Base-by-base conservation (phyloP, 2,797 vertebrate species). In the Crocodylus rhombifer region DNA sequence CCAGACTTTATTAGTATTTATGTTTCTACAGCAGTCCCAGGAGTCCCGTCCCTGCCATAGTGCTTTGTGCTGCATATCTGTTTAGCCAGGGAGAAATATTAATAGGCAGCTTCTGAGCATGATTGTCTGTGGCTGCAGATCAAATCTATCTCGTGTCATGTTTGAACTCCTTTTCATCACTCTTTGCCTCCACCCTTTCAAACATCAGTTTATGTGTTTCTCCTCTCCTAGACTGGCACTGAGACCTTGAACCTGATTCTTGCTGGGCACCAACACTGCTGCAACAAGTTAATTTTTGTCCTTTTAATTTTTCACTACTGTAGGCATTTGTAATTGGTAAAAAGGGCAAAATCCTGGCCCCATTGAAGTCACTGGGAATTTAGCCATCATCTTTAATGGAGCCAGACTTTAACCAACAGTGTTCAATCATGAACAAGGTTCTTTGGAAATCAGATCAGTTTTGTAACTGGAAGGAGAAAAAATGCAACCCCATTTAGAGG, bases 181-280 rank as follows among this genome's bases (percentile, higher is more conserved):
- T 30, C 1, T 16, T 58, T 65, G 25, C 60, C 51, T 18, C 63
- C 14, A 1, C 0, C 5, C 12, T 16, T 61, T 25, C 60, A 4
- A 17, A 2, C 2, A 1, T 62, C 28, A 21, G 28, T 17, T 21
- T 13, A 16, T 1, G 1, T 1, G 5, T 36, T 56, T 42, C 77
- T 63, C 20, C 55, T 58, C 69, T 17, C 18, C 7, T 60, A 18
- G 58, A 60, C 42, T 51, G 58, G 18, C 6, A 2, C 58, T 60
- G 16, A 60, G 16, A 60, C 21, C 58, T 16, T 60, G 16, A 3
- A 16, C 4, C n/a, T 2, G 7, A 42, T 17, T 42, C 42, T 57
- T 12, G 36, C 1, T 33, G 1, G 58, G 5, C 1, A 17, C 64
- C 11, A 28, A 23, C 12, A 1, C 4, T 25, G 23, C 60, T 57